phyloP scores from a whole-genome alignment of 2,113 vertebrate genomes.

The Furnarius figulus region DNA sequence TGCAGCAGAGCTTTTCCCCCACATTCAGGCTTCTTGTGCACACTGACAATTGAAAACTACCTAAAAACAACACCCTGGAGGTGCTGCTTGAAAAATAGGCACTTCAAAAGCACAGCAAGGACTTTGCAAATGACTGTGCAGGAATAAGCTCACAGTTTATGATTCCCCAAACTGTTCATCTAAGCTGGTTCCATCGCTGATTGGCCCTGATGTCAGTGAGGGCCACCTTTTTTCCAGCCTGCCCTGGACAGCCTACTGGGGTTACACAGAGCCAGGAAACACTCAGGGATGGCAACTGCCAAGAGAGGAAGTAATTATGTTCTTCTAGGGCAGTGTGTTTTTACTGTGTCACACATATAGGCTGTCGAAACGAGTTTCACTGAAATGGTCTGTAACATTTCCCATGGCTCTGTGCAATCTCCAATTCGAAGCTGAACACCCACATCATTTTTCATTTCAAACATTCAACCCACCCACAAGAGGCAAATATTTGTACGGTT shows the following conservation, averaged over 20 bases:
- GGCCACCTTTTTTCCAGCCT: not conserved
- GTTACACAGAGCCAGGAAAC: not conserved
- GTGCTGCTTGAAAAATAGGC: not conserved
- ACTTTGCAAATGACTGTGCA: not conserved
- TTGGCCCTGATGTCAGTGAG: fast-evolving
- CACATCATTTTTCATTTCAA: not conserved
- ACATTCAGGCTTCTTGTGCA: not conserved
- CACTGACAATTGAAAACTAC: not conserved
- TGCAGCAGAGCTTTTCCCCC: not conserved
- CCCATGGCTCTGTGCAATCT: not conserved
- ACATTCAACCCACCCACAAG: not conserved
- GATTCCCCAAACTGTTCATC: not conserved
- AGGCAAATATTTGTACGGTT: not conserved
- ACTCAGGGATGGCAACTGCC: not conserved
- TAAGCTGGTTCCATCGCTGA: not conserved
- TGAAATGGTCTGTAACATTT: not conserved
- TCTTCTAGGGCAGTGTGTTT: not conserved
- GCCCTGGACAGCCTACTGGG: not conserved
- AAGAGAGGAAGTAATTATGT: not conserved
- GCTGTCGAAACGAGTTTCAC: not conserved
- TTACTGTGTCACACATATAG: not conserved
- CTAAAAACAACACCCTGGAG: not conserved
- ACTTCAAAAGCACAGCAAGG: not conserved
- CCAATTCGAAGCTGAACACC: not conserved
- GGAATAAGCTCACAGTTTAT: not conserved